A percentile compares a stretch with the other conserved stretches of the same genome.
phyloP scores from a whole-genome alignment of 2,888 invertebrate genomes.

The Loripinus fragilis region DNA sequence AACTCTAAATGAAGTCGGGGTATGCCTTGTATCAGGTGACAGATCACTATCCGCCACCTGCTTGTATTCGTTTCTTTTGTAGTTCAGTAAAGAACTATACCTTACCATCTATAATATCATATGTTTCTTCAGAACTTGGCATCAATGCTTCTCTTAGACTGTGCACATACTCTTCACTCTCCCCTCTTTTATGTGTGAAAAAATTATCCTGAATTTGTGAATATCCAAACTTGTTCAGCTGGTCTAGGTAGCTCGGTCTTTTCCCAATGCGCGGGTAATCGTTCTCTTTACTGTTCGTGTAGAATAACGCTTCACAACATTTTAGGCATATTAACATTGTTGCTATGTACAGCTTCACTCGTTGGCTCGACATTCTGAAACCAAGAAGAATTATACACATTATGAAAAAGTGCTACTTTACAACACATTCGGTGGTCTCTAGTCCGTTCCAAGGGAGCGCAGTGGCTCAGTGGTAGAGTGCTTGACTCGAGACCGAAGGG shows the following conservation, averaged over 20 bases:
- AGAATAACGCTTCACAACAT: conserved; percentile 34
- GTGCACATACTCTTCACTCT: neutral
- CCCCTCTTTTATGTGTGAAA: neutral
- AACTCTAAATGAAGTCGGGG: too few relatives aligned
- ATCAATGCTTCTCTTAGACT: conserved; percentile 1
- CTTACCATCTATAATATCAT: neutral
- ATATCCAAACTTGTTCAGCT: neutral
- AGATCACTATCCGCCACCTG: too few relatives aligned
- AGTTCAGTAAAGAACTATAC: too few relatives aligned
- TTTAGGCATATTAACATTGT: neutral
- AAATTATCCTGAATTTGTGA: neutral
- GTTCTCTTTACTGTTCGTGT: conserved; percentile 48
- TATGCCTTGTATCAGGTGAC: too few relatives aligned
- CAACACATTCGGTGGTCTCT: too few relatives aligned
- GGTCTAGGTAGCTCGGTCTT: conserved; percentile 8
- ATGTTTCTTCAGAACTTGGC: neutral
- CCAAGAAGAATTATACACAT: too few relatives aligned
- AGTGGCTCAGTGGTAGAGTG: too few relatives aligned
- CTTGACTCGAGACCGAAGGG: too few relatives aligned
- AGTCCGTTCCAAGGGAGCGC: too few relatives aligned
- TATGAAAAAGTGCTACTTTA: too few relatives aligned
- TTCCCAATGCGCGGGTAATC: conserved; percentile 55
- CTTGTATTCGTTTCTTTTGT: too few relatives aligned
- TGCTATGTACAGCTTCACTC: neutral
- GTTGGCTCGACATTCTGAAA: neutral